These are phyloP conservation scores for Macrobrachium nipponense DNA, from an alignment of 1,140 invertebrate species.

Conservation along the genomic window DNA sequence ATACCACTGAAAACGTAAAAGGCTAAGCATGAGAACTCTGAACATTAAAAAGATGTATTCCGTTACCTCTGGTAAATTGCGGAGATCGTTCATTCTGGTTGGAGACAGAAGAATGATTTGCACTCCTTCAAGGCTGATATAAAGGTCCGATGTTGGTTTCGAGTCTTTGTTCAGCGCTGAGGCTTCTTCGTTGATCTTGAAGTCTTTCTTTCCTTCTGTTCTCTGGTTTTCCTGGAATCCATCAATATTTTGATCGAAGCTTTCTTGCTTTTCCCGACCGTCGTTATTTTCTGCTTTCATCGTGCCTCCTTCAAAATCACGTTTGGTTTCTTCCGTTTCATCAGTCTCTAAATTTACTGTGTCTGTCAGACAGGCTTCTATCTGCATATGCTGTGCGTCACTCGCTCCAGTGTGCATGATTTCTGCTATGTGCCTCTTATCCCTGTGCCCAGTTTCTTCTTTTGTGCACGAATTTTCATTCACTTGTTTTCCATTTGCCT, in stretches of 20 bases:
- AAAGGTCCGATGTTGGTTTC: not conserved
- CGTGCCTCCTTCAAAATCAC: not conserved
- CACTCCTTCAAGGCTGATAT: slow-evolving; percentile 28
- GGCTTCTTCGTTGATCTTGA: not conserved
- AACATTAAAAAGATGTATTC: not conserved
- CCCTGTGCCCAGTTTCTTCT: too few relatives aligned
- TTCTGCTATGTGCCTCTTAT: too few relatives aligned
- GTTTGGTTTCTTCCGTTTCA: not conserved
- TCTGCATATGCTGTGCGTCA: not conserved
- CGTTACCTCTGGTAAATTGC: slow-evolving; percentile 31
- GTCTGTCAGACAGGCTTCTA: not conserved
- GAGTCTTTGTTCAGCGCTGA: too few relatives aligned
- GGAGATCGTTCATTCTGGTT: slow-evolving; percentile 22
- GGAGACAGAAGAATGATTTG: slow-evolving; percentile 46
- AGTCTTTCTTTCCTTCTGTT: not conserved
- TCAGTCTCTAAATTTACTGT: not conserved
- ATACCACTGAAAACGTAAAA: too few relatives aligned
- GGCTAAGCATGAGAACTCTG: not conserved
- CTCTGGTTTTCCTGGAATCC: not conserved
- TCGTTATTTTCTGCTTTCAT: not conserved
- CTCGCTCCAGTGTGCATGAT: too few relatives aligned
- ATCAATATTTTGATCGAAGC: not conserved
- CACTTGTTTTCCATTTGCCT: too few relatives aligned
- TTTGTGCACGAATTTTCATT: too few relatives aligned
- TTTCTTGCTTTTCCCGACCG: not conserved